Evolutionary conservation across 1,140 invertebrate species (phyloP), one percentile per base, ranked within the genome.

Genomic region (Bilobella aurantiaca): DNA sequence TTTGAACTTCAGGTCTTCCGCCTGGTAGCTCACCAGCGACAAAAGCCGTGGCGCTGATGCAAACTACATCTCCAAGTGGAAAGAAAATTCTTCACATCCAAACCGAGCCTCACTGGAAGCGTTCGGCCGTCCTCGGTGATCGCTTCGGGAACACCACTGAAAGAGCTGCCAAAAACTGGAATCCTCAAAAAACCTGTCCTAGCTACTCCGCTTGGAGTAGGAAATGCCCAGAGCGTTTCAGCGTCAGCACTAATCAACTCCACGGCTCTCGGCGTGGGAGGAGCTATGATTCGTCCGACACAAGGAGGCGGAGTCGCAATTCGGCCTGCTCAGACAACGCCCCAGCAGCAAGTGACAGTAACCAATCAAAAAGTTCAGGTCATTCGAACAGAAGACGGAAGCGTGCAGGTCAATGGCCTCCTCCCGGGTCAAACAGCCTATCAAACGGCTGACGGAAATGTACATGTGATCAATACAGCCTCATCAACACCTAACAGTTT

Each of bases 341-440:
- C 61, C 56, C 63, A 1, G 65, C 62, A 2, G 64, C 68, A 0
- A 65, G 68, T 14, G 42, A 66, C 0, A 64, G 68, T 21, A 65
- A 87, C 89, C n/a, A 85, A 83, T 62, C 88, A 91, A 75, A 88
- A 90, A 75, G 88, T 97, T 30, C 92, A 95, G 80, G 92, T 96
- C 64, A 86, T 93, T 69, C 86, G 90, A 73, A 85, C 87, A 0
- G 87, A 90, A 0, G 91, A 94, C 77, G 93, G 93, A 21, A 93
- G 94, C 78, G 79, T 96, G 0, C 91, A 93, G 76, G 91, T 96
- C 1, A 83, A 89, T 65, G 94, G 93, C 5, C 79, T 97, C 1
- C 82, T 93, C 76, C 89, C 91, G 56, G 91, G 93, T n/a, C 94
- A 98, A 74, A 91, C 96, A 73, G 79, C 96, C 28, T 86, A 96